These are phyloP conservation scores for Protophormia terraenovae DNA, from an alignment of 2,888 invertebrate species.

Conservation along the genomic window DNA sequence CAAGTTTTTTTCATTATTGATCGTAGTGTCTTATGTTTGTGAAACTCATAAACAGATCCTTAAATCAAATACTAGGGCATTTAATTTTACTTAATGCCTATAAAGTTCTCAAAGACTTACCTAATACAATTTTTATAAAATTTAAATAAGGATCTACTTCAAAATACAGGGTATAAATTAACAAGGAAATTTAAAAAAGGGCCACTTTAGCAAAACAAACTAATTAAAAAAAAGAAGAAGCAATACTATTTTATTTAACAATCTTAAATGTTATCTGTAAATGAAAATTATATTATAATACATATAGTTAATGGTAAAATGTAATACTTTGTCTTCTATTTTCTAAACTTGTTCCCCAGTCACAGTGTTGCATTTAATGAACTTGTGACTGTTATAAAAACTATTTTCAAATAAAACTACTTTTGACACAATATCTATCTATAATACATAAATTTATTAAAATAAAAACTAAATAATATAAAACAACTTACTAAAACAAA, in stretches of 20 bases:
- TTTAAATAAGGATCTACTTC: background rate
- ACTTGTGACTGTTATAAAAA: background rate
- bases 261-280: too few relatives aligned
- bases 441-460: background rate
- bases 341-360: background rate
- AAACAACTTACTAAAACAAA: background rate
- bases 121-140: background rate
- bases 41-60: background rate
- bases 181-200: too few relatives aligned
- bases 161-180: background rate
- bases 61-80: background rate
- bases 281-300: too few relatives aligned
- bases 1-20: background rate
- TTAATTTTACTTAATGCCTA: background rate
- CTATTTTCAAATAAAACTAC: constrained; percentile 5
- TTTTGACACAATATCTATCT: constrained; percentile 24
- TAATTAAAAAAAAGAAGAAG: background rate
- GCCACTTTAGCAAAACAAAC: background rate
- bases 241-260: background rate
- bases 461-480: background rate
- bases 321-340: background rate
- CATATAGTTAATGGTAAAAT: background rate
- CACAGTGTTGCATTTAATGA: constrained; percentile 33
- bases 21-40: background rate
- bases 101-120: background rate